Base-by-base conservation (phyloP, 1,140 invertebrate genomes). In the Papilio dardanus region DNA sequence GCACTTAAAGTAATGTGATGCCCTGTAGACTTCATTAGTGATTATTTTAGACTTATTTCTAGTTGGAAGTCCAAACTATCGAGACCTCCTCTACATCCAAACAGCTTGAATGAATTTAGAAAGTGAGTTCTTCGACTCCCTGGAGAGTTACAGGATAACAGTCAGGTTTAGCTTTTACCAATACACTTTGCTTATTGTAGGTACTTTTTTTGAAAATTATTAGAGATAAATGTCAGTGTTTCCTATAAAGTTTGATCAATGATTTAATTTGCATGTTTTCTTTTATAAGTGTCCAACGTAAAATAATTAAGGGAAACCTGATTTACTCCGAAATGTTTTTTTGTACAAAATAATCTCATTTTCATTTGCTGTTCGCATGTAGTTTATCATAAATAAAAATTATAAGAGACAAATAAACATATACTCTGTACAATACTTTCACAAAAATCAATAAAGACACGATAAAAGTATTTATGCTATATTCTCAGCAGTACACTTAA, bases 301-400 rank as follows among this genome's bases (percentile, higher is more conserved):
- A 21, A 21, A 21, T 19, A 19, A 50, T 8, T 21, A 54, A 24
- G 50, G 1, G 50, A 21, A 54, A 24, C 0, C 50, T 28, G 50
- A 24, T 12, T 24, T 8, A 54, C 3, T 46, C 21, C 24, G 10
- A 3, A 3, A 54, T 54, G 24, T 0, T 12, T 54, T 24, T 21
- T 54, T 28, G n/a, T n/a, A n/a, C n/a, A n/a, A 10, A 54, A 54
- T 12, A 54, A 74, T 66, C 42, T 75, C 85, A 82, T 81, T 68
- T 66, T 37, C 84, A 87, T 81, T 83, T 30, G 83, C 85, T 86
- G 81, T 68, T 77, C 78, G 83, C 87, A 85, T 88, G 84, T 69
- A 65, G 78, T 46, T 50, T 6, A 65, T 21, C 12, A 28, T 74
- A 40, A 68, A 12, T 40, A 71, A 37, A 19, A 62, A 62, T 62